These are phyloP conservation scores for Dascyllus trimaculatus DNA, from an alignment of 2,113 vertebrate genomes.

Conservation along the genomic window DNA sequence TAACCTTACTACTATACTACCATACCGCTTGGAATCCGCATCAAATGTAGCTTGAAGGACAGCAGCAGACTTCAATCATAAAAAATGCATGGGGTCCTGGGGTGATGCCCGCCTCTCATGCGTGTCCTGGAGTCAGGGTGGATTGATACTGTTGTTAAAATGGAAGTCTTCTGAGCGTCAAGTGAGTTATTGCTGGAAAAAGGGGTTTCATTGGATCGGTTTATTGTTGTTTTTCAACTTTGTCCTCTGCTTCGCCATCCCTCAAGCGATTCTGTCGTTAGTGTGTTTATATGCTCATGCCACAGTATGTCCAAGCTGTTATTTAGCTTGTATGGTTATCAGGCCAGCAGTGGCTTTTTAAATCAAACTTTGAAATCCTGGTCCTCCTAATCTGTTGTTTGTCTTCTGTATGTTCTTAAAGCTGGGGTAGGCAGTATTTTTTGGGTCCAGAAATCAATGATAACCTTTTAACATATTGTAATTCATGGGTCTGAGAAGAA, in stretches of 20 bases:
- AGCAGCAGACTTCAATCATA: conserved; percentile 10
- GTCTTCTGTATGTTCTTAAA: too few species aligned
- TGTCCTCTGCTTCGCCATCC: not conserved
- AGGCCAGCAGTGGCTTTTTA: too few species aligned
- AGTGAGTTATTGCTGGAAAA: not conserved
- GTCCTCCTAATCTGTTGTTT: too few species aligned
- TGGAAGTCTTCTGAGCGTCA: not conserved
- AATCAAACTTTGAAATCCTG: too few species aligned
- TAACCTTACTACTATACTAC: not conserved
- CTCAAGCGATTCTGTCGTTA: too few species aligned
- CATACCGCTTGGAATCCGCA: conserved; percentile 8
- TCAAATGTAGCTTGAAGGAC: conserved; percentile 1
- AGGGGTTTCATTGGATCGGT: not conserved
- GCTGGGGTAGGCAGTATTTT: too few species aligned
- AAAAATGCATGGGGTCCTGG: conserved; percentile 3
- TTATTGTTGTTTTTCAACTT: not conserved
- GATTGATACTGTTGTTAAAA: conserved; percentile 7
- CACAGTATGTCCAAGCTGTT: not conserved
- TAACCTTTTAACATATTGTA: too few species aligned
- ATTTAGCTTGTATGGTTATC: not conserved
- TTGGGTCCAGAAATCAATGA: too few species aligned
- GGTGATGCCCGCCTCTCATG: not conserved
- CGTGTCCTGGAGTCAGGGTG: not conserved
- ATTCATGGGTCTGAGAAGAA: too few species aligned
- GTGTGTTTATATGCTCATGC: not conserved